Base-by-base conservation (phyloP, 2,888 invertebrate species). In the Scaptodrosophila latifasciaeformis region DNA sequence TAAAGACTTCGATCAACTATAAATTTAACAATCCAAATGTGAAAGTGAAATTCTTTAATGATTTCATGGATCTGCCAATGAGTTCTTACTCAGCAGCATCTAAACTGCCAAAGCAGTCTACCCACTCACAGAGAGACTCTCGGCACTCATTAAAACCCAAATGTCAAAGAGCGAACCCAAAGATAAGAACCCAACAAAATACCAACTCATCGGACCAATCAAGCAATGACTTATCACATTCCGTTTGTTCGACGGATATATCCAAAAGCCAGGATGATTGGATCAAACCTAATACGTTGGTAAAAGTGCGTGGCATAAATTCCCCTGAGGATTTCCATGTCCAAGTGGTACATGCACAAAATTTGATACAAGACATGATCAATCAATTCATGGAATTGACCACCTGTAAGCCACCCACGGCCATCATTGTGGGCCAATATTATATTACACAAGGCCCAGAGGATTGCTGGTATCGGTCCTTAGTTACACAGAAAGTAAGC, bases 251-350 rank as follows among this genome's bases (percentile, higher is more conserved):
- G n/a, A n/a, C n/a, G n/a, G n/a, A n/a, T n/a, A n/a, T 27, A 9
- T 27, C 27, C 27, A 9, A 27, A 6, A 5, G 34, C 19, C 13
- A 13, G 15, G 21, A 5, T 13, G 34, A 54, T 4, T 72, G 71
- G 74, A 57, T 76, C 3, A 58, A 59, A 15, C 18, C 63, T 9
- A 34, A 55, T 37, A 37, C 49, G 1, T 5, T 67, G 35, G 82
- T 75, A 0, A 65, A 47, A 1, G 87, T 92, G 27, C 88, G 89
- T 0, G 88, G 90, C 70, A 88, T 92, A n/a, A 85, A 87, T 34
- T 87, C 89, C 49, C 92, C 92, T 0, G 87, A 88, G 47, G 85
- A 89, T 54, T 92, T 93, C 80, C 91, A 88, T 72, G 89, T 92
- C 2, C 71, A 72, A 30, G 43, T 53, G 19, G 4, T 34, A 0